Evolutionary conservation across 1,140 invertebrate genomes (phyloP), one percentile per base, ranked within the genome.

Genomic region (Rhysida immarginata): DNA sequence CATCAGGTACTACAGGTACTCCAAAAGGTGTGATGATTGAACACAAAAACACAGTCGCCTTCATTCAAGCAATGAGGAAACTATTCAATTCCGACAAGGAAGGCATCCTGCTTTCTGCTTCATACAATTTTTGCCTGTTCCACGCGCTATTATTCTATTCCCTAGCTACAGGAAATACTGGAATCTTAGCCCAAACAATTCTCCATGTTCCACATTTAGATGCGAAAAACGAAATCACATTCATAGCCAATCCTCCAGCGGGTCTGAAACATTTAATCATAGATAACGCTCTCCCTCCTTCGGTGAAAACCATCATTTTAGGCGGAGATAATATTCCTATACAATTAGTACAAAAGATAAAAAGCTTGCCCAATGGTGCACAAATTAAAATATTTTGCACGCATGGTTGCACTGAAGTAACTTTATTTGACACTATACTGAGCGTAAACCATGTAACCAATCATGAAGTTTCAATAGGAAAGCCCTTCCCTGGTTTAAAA

Each of bases 401-500:
- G 8, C 23, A 48, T 23, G 45, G 45, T 11, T 48, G 45, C 45
- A 48, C 13, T 23, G 45, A 48, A 23, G 21, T 8, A 13, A 23
- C 21, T 13, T 23, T 48, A 11, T 48, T 48, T 48, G 45, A 18
- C 21, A n/a, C 35, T 41, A 11, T 41, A 11, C n/a, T 11, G 11
- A n/a, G n/a, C n/a, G 35, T 41, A 41, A n/a, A 11, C 11, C 11
- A n/a, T 41, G n/a, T 11, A 11, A 41, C 35, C n/a, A n/a, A n/a
- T 41, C 11, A 41, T 8, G 23, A 48, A 8, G 14, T 48, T 45
- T 69, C 24, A 68, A 73, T 75, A 14, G 75, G 75, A 11, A 63
- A 63, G 46, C 53, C 74, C 5, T 59, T 75, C n/a, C 68, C 69
- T 24, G 67, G 65, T 3, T 73, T 76, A 1, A 62, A 71, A 26